Evolutionary conservation across 1,140 invertebrate species (phyloP), one percentile per base, ranked within the genome.

Genomic region (Ips nitidus): DNA sequence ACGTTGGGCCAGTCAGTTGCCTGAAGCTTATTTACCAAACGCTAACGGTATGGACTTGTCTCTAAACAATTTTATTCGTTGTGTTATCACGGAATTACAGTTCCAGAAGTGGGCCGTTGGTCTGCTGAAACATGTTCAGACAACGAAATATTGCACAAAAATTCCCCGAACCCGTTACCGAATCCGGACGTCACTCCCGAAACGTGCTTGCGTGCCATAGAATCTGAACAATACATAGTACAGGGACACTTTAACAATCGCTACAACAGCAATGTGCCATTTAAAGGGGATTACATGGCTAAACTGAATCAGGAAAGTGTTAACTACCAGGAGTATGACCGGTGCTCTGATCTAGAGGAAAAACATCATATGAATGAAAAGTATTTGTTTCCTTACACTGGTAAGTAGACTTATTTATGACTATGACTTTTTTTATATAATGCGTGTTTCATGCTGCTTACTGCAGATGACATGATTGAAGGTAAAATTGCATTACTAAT

Each of bases 121-220:
- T 91, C 90, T 0, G 89, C 89, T 64, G 90, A 90, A 72, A 91
- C 90, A 0, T 89, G 86, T 2, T 91, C 90, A 0, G 90, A 91
- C 74, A 90, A 90, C 75, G 90, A 91, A 73, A 78, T 83, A 67
- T 87, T 87, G 5, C 86, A 88, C 50, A 87, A 88, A 75, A 84
- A 84, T 4, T 91, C 89, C 2, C 90, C 90, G 0, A 89, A 90
- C 75, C 89, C 89, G 0, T 76, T 91, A 65, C 89, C 90, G 50
- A 89, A 90, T 80, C 90, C 89, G 0, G 90, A 91, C 76, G 82
- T 88, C 37, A 87, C 87, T 2, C 84, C 84, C 0, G 87, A 88
- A 75, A 84, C 84, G 41, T 85, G 74, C 82, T 56, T 88, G 83
- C 80, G 83, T 79, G 58, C 76, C 83, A 61, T 80, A 75, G 75